Conservation (phyloP, 2,888 invertebrate genomes). For the Psococerastis gibbosa region DNA sequence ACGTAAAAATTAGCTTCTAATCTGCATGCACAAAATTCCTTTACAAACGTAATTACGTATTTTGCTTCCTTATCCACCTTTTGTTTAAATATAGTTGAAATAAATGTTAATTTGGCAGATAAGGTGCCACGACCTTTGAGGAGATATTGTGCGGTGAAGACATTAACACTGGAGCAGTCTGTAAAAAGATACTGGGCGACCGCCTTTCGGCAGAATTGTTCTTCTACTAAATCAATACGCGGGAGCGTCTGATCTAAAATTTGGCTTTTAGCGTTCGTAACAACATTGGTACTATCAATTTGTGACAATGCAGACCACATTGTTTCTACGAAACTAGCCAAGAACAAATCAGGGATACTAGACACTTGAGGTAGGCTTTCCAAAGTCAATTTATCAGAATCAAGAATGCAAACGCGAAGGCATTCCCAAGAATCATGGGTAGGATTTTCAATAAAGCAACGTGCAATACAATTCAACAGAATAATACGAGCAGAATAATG, state of each 20-base stretch:
- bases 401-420: background rate
- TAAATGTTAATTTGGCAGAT: too few species aligned
- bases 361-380: background rate
- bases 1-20: too few species aligned
- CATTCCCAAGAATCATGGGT: background rate
- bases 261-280: background rate
- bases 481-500: conserved; percentile 4
- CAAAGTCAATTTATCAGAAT: background rate
- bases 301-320: background rate
- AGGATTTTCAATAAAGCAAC: conserved; percentile 1
- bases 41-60: too few species aligned
- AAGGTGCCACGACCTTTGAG: too few species aligned
- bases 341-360: background rate
- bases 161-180: too few species aligned
- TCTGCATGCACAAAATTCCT: too few species aligned
- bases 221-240: too few species aligned
- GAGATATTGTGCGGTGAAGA: too few species aligned
- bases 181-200: too few species aligned
- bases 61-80: too few species aligned
- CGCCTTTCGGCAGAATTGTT: too few species aligned
- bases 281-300: background rate
- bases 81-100: too few species aligned
- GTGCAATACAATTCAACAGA: background rate
- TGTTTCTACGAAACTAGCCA: background rate
- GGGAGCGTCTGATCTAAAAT: background rate